Conservation (phyloP, 2,797 vertebrate genomes). For the Phaenicophaeus curvirostris region DNA sequence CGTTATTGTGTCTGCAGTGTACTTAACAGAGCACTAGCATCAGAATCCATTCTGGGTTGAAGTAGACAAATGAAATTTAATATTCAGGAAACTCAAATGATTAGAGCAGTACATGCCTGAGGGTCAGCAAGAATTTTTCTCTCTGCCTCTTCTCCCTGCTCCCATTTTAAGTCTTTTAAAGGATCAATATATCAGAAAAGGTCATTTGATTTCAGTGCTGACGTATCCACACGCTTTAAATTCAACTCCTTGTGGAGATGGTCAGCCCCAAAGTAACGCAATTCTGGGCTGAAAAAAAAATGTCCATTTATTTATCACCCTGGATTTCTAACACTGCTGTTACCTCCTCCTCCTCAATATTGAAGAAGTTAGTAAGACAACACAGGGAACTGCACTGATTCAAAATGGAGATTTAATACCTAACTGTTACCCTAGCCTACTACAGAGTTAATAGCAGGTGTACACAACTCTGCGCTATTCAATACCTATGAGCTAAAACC, state of each 20-base stretch:
- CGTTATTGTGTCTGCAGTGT: not conserved
- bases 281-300: not conserved
- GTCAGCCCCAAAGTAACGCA: not conserved
- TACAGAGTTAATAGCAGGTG: constrained; percentile 16
- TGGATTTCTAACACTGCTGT: not conserved
- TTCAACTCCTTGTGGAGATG: not conserved
- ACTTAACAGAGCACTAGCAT: not conserved
- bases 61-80: not conserved
- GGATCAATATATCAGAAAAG: not conserved
- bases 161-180: not conserved
- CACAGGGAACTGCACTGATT: not conserved
- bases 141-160: not conserved
- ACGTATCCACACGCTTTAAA: not conserved
- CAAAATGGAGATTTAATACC: not conserved
- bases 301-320: not conserved
- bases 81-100: not conserved
- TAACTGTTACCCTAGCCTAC: not conserved
- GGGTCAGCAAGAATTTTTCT: not conserved
- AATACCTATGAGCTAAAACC: not conserved
- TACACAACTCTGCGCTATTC: not conserved
- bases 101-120: not conserved
- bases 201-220: not conserved
- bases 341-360: not conserved
- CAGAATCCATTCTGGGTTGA: not conserved
- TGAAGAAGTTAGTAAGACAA: not conserved